Base-by-base conservation (phyloP, 2,113 vertebrate species). In the Paraplagusia blochii region DNA sequence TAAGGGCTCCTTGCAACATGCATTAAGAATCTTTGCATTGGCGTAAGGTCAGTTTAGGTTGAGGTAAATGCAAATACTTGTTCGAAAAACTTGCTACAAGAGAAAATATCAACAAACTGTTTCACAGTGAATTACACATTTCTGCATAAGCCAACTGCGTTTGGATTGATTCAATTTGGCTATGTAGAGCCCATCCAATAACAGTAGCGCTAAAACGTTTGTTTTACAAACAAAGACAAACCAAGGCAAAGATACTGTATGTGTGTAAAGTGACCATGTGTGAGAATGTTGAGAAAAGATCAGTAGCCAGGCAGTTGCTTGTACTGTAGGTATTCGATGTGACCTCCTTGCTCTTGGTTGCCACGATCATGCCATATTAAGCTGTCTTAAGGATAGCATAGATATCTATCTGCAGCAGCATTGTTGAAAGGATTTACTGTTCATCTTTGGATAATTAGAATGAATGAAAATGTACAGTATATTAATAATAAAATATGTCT, bases 1-100 rank as follows among this genome's bases (percentile, higher is more conserved):
- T 86, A 89, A 89, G 87, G 87, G 87, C 87, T 89, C 87, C 87
- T 89, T 86, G 87, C 87, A 89, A 89, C 87, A 87, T 85, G 85
- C 85, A 88, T 89, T 87, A 84, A 87, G 84, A 87, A 84, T 84
- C 82, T 87, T 84, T 89, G 78, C 85, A 89, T 89, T 89, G 87
- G 87, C 85, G 84, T 86, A 11, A 80, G 79, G 74, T 85, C 79
- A 76, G 79, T 82, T 86, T 86, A 81, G 85, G 80, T 87, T 83
- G 76, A 85, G 83, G 81, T 79, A 77, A 85, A 70, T 53, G 81
- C 79, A 74, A 75, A 84, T 85, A 66, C 86, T 80, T 82, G 81
- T 89, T 86, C 83, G 84, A 87, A 80, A 80, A 82, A 85, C 77
- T 89, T 85, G 81, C 81, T 87, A 87, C 81, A 82, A 80, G 86